Evolutionary conservation across 2,888 invertebrate species (phyloP).

Genomic region (Pollenia griseotomentosa): DNA sequence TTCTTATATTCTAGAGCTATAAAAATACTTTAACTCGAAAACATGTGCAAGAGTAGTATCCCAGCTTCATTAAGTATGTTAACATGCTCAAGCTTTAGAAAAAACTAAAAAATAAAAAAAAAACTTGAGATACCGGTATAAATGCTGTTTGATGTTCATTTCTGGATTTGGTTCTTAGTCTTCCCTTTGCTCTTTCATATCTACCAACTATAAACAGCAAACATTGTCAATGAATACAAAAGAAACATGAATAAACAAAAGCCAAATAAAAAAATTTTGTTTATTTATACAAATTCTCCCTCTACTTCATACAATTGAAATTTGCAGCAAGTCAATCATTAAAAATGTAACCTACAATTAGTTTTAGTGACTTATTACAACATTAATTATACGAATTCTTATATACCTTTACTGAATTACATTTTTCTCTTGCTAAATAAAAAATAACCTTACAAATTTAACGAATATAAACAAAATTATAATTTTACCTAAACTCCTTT

Average conservation of each 20-base stretch:
- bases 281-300: neutral
- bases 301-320: too few species aligned
- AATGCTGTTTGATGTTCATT: conserved; percentile 27
- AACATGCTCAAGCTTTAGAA: neutral
- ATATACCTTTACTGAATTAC: too few species aligned
- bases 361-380: too few species aligned
- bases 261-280: neutral
- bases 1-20: neutral
- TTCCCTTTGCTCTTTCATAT: neutral
- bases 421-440: too few species aligned
- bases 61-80: conserved; percentile 14
- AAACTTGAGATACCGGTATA: conserved; percentile 52
- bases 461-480: too few species aligned
- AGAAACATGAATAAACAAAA: conserved; percentile 18
- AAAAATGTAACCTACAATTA: too few species aligned
- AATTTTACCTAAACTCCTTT: too few species aligned
- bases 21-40: neutral
- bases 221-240: conserved; percentile 39
- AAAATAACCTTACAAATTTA: too few species aligned
- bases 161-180: conserved; percentile 18
- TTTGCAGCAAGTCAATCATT: neutral
- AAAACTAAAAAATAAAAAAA: neutral
- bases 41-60: conserved; percentile 10
- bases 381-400: too few species aligned
- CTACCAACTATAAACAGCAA: neutral